Percentiles rank a stretch among this genome's conserved stretches.
Conservation (phyloP, 2,888 invertebrate genomes). For the Spodoptera picta region DNA sequence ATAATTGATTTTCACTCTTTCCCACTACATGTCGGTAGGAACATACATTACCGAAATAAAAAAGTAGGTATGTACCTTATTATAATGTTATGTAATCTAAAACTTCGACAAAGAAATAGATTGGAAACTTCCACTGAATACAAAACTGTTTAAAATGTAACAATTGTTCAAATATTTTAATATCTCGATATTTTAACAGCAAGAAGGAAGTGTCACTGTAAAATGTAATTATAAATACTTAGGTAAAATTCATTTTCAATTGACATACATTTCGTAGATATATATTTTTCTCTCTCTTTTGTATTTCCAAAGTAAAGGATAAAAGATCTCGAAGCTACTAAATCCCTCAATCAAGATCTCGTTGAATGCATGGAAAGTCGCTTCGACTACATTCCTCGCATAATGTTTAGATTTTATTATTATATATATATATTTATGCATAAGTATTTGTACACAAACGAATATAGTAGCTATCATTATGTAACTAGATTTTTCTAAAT, state of each 20-base stretch:
- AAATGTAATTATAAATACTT: background rate
- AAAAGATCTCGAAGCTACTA: slow-evolving; percentile 3
- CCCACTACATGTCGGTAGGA: no score
- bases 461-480: background rate
- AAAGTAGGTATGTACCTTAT: no score
- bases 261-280: slow-evolving; percentile 20
- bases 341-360: slow-evolving; percentile 25
- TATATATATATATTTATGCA: slow-evolving; percentile 44
- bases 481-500: background rate
- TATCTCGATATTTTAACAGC: slow-evolving; percentile 13
- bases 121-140: slow-evolving; percentile 25
- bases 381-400: slow-evolving; percentile 67
- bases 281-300: slow-evolving; percentile 19
- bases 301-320: slow-evolving; percentile 14
- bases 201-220: background rate
- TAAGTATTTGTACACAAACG: background rate
- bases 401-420: slow-evolving; percentile 61
- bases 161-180: slow-evolving; percentile 55
- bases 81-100: background rate
- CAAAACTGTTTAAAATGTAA: slow-evolving; percentile 22
- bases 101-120: slow-evolving; percentile 14
- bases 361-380: slow-evolving; percentile 66
- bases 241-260: background rate
- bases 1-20: no score
- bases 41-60: no score